Conservation (phyloP, 2,113 vertebrate genomes). For the Ictalurus furcatus region DNA sequence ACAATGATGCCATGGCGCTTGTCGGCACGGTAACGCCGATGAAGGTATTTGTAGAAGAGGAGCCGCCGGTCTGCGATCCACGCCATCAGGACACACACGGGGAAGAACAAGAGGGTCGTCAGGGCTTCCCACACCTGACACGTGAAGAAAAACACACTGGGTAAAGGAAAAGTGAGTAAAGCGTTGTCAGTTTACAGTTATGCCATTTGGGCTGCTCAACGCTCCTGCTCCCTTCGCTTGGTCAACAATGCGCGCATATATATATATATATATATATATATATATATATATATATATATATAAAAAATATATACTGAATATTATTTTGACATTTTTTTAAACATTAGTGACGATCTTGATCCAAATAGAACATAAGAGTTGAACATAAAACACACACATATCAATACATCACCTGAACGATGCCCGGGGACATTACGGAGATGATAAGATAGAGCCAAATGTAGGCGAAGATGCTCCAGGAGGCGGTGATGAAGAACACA, state of each 20-base stretch:
- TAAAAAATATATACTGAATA: not conserved
- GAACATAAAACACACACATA: not conserved
- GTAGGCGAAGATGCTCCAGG: constrained; percentile 97
- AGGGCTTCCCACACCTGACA: constrained; percentile 87
- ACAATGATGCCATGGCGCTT: constrained; percentile 90
- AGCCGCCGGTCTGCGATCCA: constrained; percentile 93
- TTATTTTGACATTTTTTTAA: not conserved
- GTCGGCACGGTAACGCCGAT: constrained; percentile 88
- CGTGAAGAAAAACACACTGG: constrained; percentile 6
- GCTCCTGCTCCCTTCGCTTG: not conserved
- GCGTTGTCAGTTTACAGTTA: not conserved
- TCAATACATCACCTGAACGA: constrained; percentile 75
- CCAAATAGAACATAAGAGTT: not conserved
- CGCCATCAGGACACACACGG: constrained; percentile 87
- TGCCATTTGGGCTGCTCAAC: not conserved
- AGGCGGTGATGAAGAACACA: constrained; percentile 92
- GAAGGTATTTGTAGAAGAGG: constrained; percentile 92
- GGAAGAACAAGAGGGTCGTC: constrained; percentile 91
- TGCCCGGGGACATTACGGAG: constrained; percentile 87
- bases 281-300: too few relatives aligned
- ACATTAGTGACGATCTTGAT: not conserved
- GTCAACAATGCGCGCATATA: not conserved
- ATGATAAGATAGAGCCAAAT: constrained; percentile 96
- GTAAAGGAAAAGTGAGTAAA: not conserved
- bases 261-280: too few relatives aligned